Conservation (phyloP, 2,113 vertebrate species). For the Anser cygnoides region DNA sequence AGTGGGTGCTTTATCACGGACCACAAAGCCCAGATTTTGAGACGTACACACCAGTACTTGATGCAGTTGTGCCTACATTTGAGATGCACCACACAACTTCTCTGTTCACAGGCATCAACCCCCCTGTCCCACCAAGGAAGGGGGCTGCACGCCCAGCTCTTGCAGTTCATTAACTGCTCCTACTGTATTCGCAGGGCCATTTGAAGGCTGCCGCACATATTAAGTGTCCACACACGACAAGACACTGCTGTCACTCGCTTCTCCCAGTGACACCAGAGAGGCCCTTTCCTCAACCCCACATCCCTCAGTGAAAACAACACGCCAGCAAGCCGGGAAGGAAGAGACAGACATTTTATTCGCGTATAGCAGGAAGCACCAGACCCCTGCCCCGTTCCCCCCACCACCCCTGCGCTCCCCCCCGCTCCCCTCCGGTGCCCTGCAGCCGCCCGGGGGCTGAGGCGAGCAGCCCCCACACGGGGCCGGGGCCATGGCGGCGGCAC, state of each 20-base stretch:
- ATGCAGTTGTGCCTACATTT: no score
- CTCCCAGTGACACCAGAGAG: rapidly evolving
- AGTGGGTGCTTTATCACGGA: rapidly evolving
- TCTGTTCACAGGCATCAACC: not conserved
- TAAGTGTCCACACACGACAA: rapidly evolving
- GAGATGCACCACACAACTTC: no score
- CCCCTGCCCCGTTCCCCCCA: rapidly evolving
- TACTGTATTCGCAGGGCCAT: not conserved
- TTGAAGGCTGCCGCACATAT: rapidly evolving
- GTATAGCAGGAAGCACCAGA: rapidly evolving
- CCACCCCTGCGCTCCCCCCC: not conserved
- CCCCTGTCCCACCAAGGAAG: not conserved
- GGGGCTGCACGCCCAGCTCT: not conserved
- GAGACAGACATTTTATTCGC: rapidly evolving
- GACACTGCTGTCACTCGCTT: rapidly evolving
- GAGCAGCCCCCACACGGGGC: no score
- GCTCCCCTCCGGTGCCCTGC: no score
- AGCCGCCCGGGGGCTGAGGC: no score
- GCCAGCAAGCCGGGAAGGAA: no score
- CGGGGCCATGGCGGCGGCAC: not conserved
- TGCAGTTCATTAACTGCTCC: not conserved
- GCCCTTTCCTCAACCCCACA: not conserved
- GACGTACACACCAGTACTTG: no score
- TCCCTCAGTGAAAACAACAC: rapidly evolving
- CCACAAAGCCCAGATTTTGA: not conserved